Base-by-base conservation (phyloP, 1,140 invertebrate genomes). In the Leptinotarsa lineolata region DNA sequence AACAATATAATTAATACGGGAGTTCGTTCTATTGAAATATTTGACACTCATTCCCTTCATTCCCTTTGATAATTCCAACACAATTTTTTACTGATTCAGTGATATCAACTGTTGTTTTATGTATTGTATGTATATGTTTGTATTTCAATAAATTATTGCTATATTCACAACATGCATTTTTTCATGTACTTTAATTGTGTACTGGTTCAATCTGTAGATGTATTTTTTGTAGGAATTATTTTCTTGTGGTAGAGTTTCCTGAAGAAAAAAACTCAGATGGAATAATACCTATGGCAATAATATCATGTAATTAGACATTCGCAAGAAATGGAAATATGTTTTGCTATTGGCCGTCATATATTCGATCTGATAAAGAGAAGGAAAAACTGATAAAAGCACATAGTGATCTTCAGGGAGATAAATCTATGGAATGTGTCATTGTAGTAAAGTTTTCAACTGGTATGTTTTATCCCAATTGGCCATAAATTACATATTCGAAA, bases 241-340 rank as follows among this genome's bases (percentile, higher is more conserved):
- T 54, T 54, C 48, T 54, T 54, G 16, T n/a, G 13, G 48, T 54
- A n/a, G 48, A 54, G n/a, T 54, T 54, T 54, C 48, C 48, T 54
- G 4, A 54, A 54, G 48, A 54, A 18, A 54, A 54, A 54, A 54
- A 54, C n/a, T 15, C 15, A 16, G n/a, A 54, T 54, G 48, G 48
- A 18, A 39, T 39, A 39, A 39, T 39, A 30, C 30, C 30, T 30
- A 30, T 30, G 30, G n/a, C 48, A 54, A 54, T 54, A 54, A 15
- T 54, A 54, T 54, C 48, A 16, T 12, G 48, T 54, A 16, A 15
- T 5, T 54, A 13, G 48, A 18, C n/a, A 15, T 54, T 16, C 15
- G 48, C 1, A 18, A 54, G 48, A 54, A 18, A 54, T 54, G 48
- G 16, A 18, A 16, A 8, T 54, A 16, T 54, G n/a, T 54, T 16